Conservation (phyloP, 53 echinoderm and acorn worm genomes). For the Zoroaster sp. region DNA sequence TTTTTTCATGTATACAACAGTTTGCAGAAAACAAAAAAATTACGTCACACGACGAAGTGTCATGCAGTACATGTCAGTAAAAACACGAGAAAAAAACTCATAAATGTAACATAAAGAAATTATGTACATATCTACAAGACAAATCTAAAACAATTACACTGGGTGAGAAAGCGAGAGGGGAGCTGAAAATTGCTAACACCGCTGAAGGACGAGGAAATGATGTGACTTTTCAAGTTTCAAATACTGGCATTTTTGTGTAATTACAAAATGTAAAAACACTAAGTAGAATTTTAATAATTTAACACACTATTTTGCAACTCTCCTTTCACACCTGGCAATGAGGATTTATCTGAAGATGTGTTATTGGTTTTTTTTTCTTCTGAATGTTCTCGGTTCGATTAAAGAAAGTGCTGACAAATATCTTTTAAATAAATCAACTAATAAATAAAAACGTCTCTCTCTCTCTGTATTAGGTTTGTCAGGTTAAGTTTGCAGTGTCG, state of each 20-base stretch:
- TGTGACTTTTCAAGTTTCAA: not conserved
- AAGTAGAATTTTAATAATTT: too few relatives aligned
- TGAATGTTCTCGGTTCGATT: not conserved
- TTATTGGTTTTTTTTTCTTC: too few relatives aligned
- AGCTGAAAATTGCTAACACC: not conserved
- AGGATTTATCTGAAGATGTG: too few relatives aligned
- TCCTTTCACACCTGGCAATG: too few relatives aligned
- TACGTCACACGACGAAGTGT: constrained; percentile 54
- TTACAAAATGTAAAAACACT: not conserved
- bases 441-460: not conserved
- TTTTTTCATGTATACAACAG: constrained; percentile 76
- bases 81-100: constrained; percentile 17
- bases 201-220: not conserved
- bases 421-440: not conserved
- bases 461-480: not conserved
- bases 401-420: not conserved
- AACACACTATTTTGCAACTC: too few relatives aligned
- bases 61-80: constrained; percentile 58
- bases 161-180: not conserved
- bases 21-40: constrained; percentile 55
- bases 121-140: constrained; percentile 57
- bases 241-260: not conserved
- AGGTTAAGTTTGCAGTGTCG: not conserved
- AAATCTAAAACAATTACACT: not conserved
- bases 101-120: constrained; percentile 45